Percentiles rank a stretch among this genome's conserved stretches.
phyloP scores from a whole-genome alignment of 2,113 vertebrate species.

The Beaufortia kweichowensis region DNA sequence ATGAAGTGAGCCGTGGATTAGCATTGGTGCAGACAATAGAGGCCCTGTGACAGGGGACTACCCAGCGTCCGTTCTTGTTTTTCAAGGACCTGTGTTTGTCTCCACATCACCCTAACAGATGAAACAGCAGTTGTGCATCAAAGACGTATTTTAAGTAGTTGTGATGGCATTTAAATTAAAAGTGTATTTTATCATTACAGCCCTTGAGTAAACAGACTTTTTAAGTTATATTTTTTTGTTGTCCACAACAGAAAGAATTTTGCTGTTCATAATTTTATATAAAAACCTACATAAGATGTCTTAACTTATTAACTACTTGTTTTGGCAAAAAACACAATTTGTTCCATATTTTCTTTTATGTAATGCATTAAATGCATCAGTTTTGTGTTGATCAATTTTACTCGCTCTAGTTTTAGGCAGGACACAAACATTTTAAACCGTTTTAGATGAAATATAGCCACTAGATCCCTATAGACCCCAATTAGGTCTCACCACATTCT shows the following conservation, averaged over 20 bases:
- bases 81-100: slow-evolving; percentile 16
- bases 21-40: slow-evolving; percentile 17
- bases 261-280: no score
- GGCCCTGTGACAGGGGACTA: neutral
- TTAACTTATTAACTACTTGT: neutral
- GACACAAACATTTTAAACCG: neutral
- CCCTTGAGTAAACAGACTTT: neutral
- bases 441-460: slow-evolving; percentile 2
- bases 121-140: neutral
- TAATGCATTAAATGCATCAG: neutral
- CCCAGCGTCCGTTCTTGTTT: slow-evolving; percentile 32
- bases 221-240: no score
- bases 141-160: neutral
- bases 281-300: no score
- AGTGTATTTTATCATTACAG: no score
- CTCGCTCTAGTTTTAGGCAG: neutral
- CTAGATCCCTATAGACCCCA: slow-evolving; percentile 24
- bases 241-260: no score
- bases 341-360: neutral
- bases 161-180: no score
- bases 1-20: slow-evolving; percentile 55
- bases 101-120: neutral
- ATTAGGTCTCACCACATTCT: slow-evolving; percentile 34
- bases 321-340: neutral
- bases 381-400: neutral